phyloP scores from a whole-genome alignment of 2,113 vertebrate genomes.

The Strix aluco region DNA sequence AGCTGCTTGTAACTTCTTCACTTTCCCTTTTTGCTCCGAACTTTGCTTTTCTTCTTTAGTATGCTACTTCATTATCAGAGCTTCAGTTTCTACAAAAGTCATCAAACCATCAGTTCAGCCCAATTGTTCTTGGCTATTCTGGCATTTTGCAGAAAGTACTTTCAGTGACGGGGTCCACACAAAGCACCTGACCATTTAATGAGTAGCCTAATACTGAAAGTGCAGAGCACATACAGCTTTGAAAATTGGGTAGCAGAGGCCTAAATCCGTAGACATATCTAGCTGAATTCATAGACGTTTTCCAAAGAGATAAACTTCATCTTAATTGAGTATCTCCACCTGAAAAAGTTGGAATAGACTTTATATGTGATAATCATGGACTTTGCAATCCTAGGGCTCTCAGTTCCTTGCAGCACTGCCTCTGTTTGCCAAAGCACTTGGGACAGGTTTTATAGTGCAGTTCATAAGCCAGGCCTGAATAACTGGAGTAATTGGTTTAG shows the following conservation, averaged over 20 bases:
- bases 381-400: not conserved
- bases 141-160: not conserved
- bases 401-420: not conserved
- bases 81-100: not conserved
- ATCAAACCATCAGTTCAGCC: not conserved
- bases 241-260: too few species aligned
- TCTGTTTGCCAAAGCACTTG: not conserved
- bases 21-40: not conserved
- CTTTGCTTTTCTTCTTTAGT: not conserved
- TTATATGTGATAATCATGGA: not conserved
- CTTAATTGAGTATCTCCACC: not conserved
- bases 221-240: rapidly evolving
- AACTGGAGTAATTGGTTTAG: not conserved
- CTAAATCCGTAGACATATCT: not conserved
- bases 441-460: not conserved
- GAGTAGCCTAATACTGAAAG: too few species aligned
- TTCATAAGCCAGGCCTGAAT: too few species aligned
- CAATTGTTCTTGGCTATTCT: not conserved
- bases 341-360: not conserved
- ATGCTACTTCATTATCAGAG: not conserved
- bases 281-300: not conserved
- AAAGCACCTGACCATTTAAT: not conserved
- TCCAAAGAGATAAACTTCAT: not conserved
- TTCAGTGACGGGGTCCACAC: not conserved
- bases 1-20: not conserved